A percentile compares a stretch with the other conserved stretches of the same genome.
Conservation (phyloP, 2,113 vertebrate genomes). For the Tragulus kanchil region DNA sequence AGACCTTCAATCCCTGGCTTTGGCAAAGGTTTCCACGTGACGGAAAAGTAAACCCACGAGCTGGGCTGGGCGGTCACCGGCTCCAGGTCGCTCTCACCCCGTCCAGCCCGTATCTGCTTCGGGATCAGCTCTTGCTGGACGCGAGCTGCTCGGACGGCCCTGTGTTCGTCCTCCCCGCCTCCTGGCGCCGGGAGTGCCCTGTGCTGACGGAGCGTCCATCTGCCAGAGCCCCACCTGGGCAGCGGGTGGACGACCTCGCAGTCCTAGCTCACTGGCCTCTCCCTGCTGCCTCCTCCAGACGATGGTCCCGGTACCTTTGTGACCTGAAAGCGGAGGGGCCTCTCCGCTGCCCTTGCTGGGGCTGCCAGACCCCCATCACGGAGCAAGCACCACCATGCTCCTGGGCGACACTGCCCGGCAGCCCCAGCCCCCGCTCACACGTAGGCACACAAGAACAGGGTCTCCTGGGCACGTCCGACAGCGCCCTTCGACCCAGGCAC, state of each 20-base stretch:
- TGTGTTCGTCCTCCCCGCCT: background rate
- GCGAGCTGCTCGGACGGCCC: background rate
- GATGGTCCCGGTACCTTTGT: fast-evolving
- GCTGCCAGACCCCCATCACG: fast-evolving
- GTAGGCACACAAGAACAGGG: background rate
- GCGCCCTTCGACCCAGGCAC: background rate
- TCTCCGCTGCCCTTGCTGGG: background rate
- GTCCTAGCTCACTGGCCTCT: background rate
- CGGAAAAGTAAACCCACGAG: background rate
- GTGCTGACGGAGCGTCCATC: too few species aligned
- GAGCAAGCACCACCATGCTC: background rate
- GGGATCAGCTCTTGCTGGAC: background rate
- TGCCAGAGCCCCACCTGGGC: fast-evolving
- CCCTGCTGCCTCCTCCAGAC: background rate
- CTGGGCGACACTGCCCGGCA: background rate
- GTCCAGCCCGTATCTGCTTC: fast-evolving
- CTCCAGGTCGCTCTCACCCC: background rate
- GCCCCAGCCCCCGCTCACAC: fast-evolving
- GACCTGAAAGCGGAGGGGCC: background rate
- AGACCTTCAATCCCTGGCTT: background rate
- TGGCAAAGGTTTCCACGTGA: background rate
- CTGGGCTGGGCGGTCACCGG: background rate
- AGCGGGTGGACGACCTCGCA: background rate
- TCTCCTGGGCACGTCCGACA: background rate
- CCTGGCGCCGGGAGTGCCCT: background rate